A percentile compares a stretch with the other conserved stretches of the same genome.
Conservation (phyloP, 2,797 vertebrate genomes). For the Notolepis coatsorum region DNA sequence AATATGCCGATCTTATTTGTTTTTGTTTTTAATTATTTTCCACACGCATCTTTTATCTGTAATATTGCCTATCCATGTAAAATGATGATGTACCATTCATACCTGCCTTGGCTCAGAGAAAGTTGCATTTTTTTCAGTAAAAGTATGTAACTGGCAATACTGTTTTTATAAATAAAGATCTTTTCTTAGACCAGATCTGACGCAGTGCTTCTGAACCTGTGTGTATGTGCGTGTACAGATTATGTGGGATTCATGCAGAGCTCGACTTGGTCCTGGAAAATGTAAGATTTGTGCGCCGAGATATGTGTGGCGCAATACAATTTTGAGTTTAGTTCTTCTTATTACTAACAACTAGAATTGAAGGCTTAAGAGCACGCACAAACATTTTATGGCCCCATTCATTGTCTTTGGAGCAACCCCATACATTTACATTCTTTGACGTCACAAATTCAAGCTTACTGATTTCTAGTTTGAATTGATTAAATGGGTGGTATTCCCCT, state of each 20-base stretch:
- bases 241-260: background rate
- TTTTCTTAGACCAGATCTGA: constrained; percentile 76
- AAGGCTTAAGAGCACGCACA: too few species aligned
- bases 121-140: constrained; percentile 81
- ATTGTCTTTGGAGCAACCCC: too few species aligned
- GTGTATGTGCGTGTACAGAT: constrained; percentile 30
- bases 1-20: constrained; percentile 70
- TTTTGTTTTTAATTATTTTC: constrained; percentile 42
- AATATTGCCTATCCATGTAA: constrained; percentile 80
- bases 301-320: too few species aligned
- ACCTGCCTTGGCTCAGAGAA: constrained; percentile 84
- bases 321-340: too few species aligned
- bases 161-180: constrained; percentile 85
- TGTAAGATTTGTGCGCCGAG: too few species aligned
- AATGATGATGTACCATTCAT: constrained; percentile 77
- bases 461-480: too few species aligned
- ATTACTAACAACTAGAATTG: too few species aligned
- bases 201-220: background rate
- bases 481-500: too few species aligned
- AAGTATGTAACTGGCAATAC: constrained; percentile 84
- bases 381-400: too few species aligned
- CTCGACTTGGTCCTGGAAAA: too few species aligned
- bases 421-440: too few species aligned
- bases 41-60: constrained; percentile 73
- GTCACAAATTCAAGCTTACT: too few species aligned